These are phyloP conservation scores for Gephyroberyx darwinii DNA, from an alignment of 2,797 vertebrate genomes.

Conservation along the genomic window DNA sequence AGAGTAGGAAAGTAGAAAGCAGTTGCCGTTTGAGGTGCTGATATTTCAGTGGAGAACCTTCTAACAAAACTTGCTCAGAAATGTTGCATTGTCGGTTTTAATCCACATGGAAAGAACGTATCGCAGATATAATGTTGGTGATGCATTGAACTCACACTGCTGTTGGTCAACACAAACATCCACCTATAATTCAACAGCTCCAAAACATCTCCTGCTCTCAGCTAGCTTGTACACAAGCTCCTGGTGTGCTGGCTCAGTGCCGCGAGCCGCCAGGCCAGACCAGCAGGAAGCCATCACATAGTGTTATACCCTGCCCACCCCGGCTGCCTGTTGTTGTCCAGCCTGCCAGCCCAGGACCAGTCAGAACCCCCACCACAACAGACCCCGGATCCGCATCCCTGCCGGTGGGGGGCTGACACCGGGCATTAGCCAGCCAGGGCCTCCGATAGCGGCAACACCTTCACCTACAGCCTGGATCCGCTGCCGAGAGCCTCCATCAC, in stretches of 20 bases:
- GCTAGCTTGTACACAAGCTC: constrained; percentile 59
- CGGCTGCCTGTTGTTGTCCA: constrained; percentile 59
- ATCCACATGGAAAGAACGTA: neutral
- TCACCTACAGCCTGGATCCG: constrained; percentile 49
- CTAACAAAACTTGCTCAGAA: too few species aligned
- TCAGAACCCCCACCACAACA: constrained; percentile 70
- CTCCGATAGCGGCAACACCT: constrained; percentile 76
- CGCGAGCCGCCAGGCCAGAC: constrained; percentile 63
- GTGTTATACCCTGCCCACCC: constrained; percentile 69
- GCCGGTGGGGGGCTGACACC: constrained; percentile 78
- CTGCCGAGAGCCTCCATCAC: constrained; percentile 38
- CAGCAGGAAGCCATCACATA: constrained; percentile 83
- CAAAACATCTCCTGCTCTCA: constrained; percentile 36
- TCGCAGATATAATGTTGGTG: neutral
- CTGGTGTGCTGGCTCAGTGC: constrained; percentile 50
- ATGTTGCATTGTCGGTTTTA: neutral
- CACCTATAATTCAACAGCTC: constrained; percentile 4
- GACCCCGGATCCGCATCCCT: constrained; percentile 74
- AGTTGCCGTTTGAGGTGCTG: neutral
- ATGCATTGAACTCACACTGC: neutral
- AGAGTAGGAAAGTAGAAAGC: neutral
- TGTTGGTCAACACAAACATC: constrained; percentile 6
- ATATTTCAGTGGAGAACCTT: neutral
- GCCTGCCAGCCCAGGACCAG: constrained; percentile 61
- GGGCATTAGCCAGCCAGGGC: constrained; percentile 72